Percentiles rank a stretch among this genome's conserved stretches.
Conservation (phyloP, 2,797 vertebrate genomes). For the Allobates femoralis region DNA sequence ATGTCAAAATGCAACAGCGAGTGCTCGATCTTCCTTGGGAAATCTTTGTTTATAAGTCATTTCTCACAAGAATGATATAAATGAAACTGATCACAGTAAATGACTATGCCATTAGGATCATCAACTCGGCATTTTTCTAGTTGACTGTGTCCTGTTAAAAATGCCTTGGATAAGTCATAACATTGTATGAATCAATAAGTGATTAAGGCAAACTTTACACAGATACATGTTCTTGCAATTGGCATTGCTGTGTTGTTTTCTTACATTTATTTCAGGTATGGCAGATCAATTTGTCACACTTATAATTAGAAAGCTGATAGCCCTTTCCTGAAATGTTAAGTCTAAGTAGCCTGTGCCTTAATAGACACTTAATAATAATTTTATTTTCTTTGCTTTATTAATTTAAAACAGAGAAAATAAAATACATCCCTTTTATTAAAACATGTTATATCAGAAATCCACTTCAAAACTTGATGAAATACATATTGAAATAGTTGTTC, state of each 20-base stretch:
- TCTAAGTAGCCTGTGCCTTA: no score
- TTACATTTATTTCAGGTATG: slow-evolving; percentile 67
- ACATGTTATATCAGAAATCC: no score
- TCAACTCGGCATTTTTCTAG: slow-evolving; percentile 69
- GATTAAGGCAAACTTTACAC: slow-evolving; percentile 68
- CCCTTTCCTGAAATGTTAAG: slow-evolving; percentile 7
- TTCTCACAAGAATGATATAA: slow-evolving; percentile 70
- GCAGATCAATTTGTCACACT: slow-evolving; percentile 65
- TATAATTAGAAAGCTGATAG: slow-evolving; percentile 59
- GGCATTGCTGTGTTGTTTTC: slow-evolving; percentile 66
- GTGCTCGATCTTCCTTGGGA: slow-evolving; percentile 69
- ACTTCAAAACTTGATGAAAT: no score
- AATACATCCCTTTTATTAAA: no score
- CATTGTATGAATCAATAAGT: slow-evolving; percentile 70
- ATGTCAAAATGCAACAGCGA: slow-evolving; percentile 69
- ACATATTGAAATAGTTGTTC: no score
- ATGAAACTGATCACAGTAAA: slow-evolving; percentile 71
- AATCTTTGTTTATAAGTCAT: slow-evolving; percentile 70
- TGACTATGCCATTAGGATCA: slow-evolving; percentile 68
- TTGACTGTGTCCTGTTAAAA: slow-evolving; percentile 63
- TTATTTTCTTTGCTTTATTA: no score
- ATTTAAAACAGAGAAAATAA: no score
- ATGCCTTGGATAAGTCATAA: slow-evolving; percentile 58
- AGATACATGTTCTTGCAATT: slow-evolving; percentile 65
- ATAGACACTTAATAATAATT: no score